These are phyloP conservation scores for Anguilla anguilla DNA, from an alignment of 2,797 vertebrate genomes.

Conservation along the genomic window DNA sequence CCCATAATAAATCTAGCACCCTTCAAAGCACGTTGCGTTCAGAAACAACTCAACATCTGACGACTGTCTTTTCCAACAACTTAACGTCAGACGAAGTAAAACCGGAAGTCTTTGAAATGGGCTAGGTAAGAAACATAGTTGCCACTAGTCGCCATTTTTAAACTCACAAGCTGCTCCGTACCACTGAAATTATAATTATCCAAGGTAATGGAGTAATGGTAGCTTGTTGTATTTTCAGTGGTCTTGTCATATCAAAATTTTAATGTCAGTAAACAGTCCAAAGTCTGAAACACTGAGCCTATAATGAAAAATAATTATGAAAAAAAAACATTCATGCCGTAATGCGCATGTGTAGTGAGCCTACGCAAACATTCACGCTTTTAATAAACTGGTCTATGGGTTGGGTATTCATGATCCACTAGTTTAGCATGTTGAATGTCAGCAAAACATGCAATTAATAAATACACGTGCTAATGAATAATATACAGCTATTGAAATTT, in stretches of 20 bases:
- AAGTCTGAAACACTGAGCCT: background rate
- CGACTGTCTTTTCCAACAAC: slow-evolving; percentile 18
- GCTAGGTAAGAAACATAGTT: background rate
- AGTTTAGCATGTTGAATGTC: no score
- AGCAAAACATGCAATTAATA: no score
- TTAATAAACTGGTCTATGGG: background rate
- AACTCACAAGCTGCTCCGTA: background rate
- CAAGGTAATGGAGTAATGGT: background rate
- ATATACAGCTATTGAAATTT: background rate
- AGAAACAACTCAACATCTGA: background rate
- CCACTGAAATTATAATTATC: background rate
- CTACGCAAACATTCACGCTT: background rate
- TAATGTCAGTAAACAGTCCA: background rate
- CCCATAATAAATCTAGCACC: slow-evolving; percentile 26
- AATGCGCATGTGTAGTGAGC: background rate
- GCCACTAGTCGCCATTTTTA: background rate
- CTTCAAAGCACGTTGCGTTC: background rate
- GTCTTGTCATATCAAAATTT: background rate
- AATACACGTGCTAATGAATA: background rate
- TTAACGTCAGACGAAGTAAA: slow-evolving; percentile 7
- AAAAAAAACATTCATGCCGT: background rate
- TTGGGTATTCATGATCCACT: background rate
- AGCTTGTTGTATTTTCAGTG: background rate
- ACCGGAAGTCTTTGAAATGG: slow-evolving; percentile 22
- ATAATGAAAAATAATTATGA: background rate